Evolutionary conservation across 2,888 invertebrate genomes (phyloP).

Genomic region (Drosophila seclusa): DNA sequence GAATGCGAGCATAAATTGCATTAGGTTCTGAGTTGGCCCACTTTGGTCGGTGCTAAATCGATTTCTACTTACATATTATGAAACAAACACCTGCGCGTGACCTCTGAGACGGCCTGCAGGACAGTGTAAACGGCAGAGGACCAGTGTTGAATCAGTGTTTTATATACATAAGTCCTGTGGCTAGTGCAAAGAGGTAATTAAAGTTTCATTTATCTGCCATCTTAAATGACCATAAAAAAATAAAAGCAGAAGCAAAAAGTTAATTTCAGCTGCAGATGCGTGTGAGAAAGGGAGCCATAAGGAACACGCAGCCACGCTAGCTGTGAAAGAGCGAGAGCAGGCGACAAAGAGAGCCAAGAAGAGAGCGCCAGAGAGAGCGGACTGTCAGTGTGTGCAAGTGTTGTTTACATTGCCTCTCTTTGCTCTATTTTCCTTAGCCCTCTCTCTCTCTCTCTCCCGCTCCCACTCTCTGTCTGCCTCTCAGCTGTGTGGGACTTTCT

Average conservation of each 20-base stretch:
- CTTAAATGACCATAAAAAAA: conserved; percentile 9
- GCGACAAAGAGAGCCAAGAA: conserved; percentile 16
- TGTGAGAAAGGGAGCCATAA: conserved; percentile 26
- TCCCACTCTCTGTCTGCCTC: not conserved
- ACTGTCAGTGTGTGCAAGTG: conserved; percentile 3
- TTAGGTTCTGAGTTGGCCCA: conserved; percentile 45
- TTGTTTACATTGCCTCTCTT: conserved; percentile 50
- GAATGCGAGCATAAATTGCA: conserved; percentile 48
- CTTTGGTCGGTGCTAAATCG: conserved; percentile 57
- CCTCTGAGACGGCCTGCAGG: conserved; percentile 37
- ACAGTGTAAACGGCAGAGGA: conserved; percentile 21
- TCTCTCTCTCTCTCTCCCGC: not conserved
- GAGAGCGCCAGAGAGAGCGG: conserved; percentile 20
- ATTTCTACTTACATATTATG: conserved; percentile 70
- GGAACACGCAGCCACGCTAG: conserved; percentile 17
- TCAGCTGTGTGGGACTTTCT: conserved; percentile 27
- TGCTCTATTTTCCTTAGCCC: conserved; percentile 13
- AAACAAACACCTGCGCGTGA: conserved; percentile 69
- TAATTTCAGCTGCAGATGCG: conserved; percentile 30
- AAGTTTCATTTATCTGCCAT: conserved; percentile 17
- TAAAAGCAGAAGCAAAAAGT: conserved; percentile 16
- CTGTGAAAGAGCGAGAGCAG: conserved; percentile 3
- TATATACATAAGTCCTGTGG: conserved; percentile 4
- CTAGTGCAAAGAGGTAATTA: conserved; percentile 45
- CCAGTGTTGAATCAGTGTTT: conserved; percentile 23